Evolutionary conservation across 2,113 vertebrate genomes (phyloP).

Genomic region (Coregonus clupeaformis): DNA sequence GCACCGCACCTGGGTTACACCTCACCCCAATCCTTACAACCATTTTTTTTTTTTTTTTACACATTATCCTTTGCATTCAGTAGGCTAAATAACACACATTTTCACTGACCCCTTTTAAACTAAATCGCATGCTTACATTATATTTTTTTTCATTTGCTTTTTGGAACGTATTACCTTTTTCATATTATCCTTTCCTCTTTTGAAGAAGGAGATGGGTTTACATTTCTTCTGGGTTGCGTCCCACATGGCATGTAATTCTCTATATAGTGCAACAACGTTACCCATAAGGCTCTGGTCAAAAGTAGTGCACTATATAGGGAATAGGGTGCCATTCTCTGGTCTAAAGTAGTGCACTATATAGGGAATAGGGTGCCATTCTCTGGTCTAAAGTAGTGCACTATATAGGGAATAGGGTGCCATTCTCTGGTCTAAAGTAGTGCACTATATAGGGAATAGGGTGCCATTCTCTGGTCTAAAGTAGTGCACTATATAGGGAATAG

Average conservation of each 20-base stretch:
- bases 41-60: too few species aligned
- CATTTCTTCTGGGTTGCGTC: neutral
- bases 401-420: too few species aligned
- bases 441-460: too few species aligned
- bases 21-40: too few species aligned
- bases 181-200: neutral
- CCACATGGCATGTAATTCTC: too few species aligned
- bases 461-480: slow-evolving; percentile 33
- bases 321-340: slow-evolving; percentile 22
- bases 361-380: neutral
- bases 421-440: slow-evolving; percentile 35
- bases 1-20: too few species aligned
- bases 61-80: too few species aligned
- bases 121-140: too few species aligned
- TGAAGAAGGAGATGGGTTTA: neutral
- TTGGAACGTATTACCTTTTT: neutral
- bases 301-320: too few species aligned
- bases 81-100: too few species aligned
- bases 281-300: slow-evolving; percentile 35
- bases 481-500: too few species aligned
- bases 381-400: slow-evolving; percentile 22
- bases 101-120: slow-evolving; percentile 7
- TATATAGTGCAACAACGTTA: too few species aligned
- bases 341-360: neutral
- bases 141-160: neutral